Evolutionary conservation across 2,888 invertebrate genomes (phyloP).

Genomic region (Therioaphis trifolii): DNA sequence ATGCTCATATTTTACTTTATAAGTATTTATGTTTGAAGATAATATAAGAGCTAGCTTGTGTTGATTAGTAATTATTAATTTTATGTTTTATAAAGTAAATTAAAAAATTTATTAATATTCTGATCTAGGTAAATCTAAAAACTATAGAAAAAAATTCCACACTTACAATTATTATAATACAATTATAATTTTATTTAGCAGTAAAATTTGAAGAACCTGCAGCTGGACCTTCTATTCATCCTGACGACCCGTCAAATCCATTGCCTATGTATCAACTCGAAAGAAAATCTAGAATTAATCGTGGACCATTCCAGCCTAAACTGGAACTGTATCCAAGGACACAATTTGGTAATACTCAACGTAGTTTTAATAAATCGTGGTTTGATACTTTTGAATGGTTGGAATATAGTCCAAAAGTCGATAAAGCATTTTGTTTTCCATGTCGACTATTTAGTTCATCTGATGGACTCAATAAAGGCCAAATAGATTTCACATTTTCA

Average conservation of each 20-base stretch:
- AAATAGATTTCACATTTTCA: neutral
- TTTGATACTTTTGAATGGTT: too few species aligned
- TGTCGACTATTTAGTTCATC: neutral
- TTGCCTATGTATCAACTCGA: constrained; percentile 15
- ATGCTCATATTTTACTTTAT: too few species aligned
- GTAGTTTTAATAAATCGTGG: constrained; percentile 6
- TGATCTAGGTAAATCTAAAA: too few species aligned
- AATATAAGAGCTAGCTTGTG: too few species aligned
- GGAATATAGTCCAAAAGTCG: too few species aligned
- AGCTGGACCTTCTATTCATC: neutral
- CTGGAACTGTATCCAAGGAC: neutral
- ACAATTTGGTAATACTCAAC: constrained; percentile 8
- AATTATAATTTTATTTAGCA: neutral
- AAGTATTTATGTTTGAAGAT: too few species aligned
- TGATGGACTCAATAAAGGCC: neutral
- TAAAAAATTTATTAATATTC: too few species aligned
- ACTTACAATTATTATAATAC: too few species aligned
- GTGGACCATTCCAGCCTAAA: constrained; percentile 18
- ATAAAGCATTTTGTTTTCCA: too few species aligned
- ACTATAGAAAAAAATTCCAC: too few species aligned
- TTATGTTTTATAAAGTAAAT: too few species aligned
- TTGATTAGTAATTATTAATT: too few species aligned
- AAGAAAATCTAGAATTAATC: constrained; percentile 11
- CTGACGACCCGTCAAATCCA: neutral
- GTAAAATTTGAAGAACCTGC: neutral